Base-by-base conservation (phyloP, 2,888 invertebrate species). In the Drosophila borealis region DNA sequence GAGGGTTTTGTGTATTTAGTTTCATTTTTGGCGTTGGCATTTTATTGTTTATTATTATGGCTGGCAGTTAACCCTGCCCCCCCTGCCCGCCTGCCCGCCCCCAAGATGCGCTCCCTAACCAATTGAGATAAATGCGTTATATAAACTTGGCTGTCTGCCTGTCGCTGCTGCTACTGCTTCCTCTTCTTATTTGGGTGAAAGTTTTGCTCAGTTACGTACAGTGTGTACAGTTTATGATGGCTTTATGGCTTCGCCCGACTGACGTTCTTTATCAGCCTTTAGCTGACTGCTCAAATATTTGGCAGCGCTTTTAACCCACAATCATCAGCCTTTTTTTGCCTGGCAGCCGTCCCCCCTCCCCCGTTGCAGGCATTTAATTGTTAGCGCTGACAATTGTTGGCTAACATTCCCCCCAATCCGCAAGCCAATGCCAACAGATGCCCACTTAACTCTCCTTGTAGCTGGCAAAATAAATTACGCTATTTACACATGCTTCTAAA, bases 51-150 rank as follows among this genome's bases (percentile, higher is more conserved):
- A 77, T 77, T 78, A 76, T 74, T 61, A 61, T 39, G 70, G 70
- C 82, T 72, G 72, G 61, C 68, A 45, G 59, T 13, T 39, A 45
- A 36, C 19, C 44, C 55, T 2, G 17, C 21, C 13, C 33, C 14
- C 11, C 39, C 17, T 17, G 0, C 0, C 14, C 8, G 4, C n/a
- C 11, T n/a, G 9, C 8, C 5, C 0, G 0, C 4, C 33, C 46
- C 50, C 50, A 48, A 59, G 60, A 57, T 55, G 62, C 49, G 33
- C 53, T 59, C 49, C 49, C 56, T 60, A 49, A 57, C 67, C 80
- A 80, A 83, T 86, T 72, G 76, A 88, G 85, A 88, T 85, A 88
- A 88, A 83, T 87, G 75, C 60, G 79, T 80, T 84, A 80, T 83
- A 86, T 83, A 86, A 86, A 78, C 70, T 74, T 78, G 57, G 13